Conservation (phyloP, 2,797 vertebrate genomes). For the Sus cebifrons region DNA sequence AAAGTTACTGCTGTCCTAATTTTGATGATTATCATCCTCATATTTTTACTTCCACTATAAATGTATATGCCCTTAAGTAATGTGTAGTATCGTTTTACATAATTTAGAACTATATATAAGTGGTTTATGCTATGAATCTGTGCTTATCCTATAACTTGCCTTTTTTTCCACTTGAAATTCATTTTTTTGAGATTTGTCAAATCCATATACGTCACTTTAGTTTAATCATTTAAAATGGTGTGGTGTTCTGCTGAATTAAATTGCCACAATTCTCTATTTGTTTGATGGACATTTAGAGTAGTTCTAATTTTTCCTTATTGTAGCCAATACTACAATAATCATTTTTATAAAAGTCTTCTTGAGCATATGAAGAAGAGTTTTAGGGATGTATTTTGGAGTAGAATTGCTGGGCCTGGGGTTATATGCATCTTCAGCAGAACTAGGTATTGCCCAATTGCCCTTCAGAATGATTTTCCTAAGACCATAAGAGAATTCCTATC, state of each 20-base stretch:
- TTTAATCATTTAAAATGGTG: not conserved
- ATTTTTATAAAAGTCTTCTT: not conserved
- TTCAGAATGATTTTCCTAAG: not conserved
- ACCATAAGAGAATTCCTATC: not conserved
- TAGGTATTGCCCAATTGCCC: not conserved
- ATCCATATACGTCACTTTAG: not conserved
- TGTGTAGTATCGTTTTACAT: not conserved
- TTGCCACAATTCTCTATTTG: not conserved
- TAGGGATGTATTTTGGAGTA: not conserved
- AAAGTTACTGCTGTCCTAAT: not conserved
- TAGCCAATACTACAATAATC: not conserved
- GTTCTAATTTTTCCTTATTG: not conserved
- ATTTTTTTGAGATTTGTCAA: slow-evolving; percentile 24
- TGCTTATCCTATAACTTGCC: not conserved
- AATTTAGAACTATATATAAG: not conserved
- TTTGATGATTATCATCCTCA: not conserved
- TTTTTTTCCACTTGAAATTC: not conserved
- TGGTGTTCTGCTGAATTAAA: not conserved
- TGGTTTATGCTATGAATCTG: not conserved
- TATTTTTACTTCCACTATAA: not conserved
- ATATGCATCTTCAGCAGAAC: no score
- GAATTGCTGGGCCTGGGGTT: not conserved
- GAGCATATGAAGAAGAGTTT: not conserved
- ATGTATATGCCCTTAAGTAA: not conserved
- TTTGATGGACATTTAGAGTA: not conserved